Conservation (phyloP, 2,113 vertebrate genomes). For the Noctilio leporinus region DNA sequence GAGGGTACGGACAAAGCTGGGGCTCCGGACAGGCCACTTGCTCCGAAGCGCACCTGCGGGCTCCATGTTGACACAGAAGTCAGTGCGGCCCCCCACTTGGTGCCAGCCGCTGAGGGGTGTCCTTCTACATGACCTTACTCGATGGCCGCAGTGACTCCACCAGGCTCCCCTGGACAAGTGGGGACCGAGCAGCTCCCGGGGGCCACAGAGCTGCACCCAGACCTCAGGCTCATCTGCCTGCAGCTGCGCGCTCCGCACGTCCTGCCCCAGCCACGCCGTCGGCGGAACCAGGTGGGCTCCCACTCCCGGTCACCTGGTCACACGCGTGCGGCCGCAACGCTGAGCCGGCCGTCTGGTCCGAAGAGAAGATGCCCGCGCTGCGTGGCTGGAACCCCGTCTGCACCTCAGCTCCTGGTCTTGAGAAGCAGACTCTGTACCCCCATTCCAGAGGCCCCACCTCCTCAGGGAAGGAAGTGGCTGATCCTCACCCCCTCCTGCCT, state of each 20-base stretch:
- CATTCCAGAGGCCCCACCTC: background rate
- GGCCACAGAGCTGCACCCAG: background rate
- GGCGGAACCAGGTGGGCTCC: background rate
- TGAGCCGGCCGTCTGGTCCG: too few species aligned
- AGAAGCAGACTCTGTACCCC: background rate
- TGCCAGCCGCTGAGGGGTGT: accelerated
- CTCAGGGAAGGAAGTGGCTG: background rate
- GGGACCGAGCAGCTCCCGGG: background rate
- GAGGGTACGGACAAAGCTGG: accelerated
- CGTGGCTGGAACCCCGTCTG: too few species aligned
- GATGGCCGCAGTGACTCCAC: background rate
- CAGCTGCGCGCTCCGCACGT: background rate
- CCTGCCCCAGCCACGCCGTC: accelerated
- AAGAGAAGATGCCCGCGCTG: too few species aligned
- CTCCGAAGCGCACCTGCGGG: too few species aligned
- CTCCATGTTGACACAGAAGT: background rate
- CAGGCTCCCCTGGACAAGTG: accelerated
- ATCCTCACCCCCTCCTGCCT: accelerated
- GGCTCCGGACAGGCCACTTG: background rate
- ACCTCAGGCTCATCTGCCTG: background rate
- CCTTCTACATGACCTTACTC: too few species aligned
- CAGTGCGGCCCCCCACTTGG: accelerated
- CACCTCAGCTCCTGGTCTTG: background rate
- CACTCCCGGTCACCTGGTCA: background rate
- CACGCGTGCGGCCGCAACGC: accelerated